Base-by-base conservation (phyloP, 1,140 invertebrate species). In the Trypoxylus dichotomus region DNA sequence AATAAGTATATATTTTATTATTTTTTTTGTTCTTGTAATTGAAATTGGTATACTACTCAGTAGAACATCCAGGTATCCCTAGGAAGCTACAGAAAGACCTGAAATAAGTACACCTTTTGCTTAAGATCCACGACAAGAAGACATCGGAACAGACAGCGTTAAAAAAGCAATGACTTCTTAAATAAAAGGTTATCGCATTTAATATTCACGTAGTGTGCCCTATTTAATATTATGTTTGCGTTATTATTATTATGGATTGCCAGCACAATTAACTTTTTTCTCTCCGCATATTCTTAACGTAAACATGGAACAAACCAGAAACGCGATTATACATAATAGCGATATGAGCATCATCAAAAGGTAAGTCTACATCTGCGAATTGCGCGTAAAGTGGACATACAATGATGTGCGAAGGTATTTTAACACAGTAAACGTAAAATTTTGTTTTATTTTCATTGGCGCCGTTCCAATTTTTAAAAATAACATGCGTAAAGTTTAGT, bases 111-210 rank as follows among this genome's bases (percentile, higher is more conserved):
- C 3, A 0, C 10, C 10, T 37, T 37, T 37, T 2, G 0, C 3
- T 37, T 2, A 1, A 2, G 5, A 37, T 37, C 32, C 32, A 37
- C 32, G 5, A 37, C 32, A 5, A n/a, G 47, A 54, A 54, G 60
- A 27, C 25, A 24, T 11, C 24, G 11, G 27, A 8, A 68, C 60
- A 27, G 21, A 29, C 24, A 27, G 13, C 24, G 27, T 25, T 25
- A 63, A 21, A 63, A 63, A 24, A 24, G 25, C 19, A 63, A 63
- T 63, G 25, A n/a, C 13, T 13, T 68, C 60, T 29, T 68, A 68
- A 68, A 68, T 68, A 68, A 68, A 68, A 68, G 60, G 60, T 68
- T 68, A 68, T 68, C 60, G 27, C 60, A 68, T 68, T 68, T 68
- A 68, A 68, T 68, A 68, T 68, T 68, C 60, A 68, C 60, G 60